phyloP scores from a whole-genome alignment of 1,140 invertebrate genomes.

The Pantala flavescens region DNA sequence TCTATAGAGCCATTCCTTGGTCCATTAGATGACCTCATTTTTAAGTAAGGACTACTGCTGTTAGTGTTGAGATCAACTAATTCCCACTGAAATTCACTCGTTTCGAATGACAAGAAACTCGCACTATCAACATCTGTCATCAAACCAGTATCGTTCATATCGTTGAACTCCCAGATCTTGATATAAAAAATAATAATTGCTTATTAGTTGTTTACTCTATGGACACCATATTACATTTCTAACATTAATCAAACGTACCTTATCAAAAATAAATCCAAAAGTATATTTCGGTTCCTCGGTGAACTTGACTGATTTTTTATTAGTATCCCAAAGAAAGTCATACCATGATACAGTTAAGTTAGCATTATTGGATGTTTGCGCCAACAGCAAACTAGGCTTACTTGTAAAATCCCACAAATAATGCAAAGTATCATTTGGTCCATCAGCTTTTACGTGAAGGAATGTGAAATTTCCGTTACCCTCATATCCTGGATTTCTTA shows the following conservation, averaged over 20 bases:
- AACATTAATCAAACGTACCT: constrained; percentile 32
- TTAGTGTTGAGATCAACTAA: constrained; percentile 26
- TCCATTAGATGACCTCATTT: constrained; percentile 23
- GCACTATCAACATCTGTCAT: constrained; percentile 25
- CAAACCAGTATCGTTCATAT: constrained; percentile 38
- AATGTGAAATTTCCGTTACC: constrained; percentile 30
- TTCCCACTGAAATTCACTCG: constrained; percentile 34
- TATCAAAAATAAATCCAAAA: constrained; percentile 42
- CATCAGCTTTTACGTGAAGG: constrained; percentile 39
- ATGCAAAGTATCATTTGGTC: constrained; percentile 42
- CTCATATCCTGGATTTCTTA: constrained; percentile 31
- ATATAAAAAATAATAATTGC: constrained; percentile 24
- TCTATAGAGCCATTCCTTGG: constrained; percentile 31
- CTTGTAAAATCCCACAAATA: constrained; percentile 49
- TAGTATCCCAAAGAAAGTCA: constrained; percentile 22
- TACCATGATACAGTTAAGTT: constrained; percentile 39
- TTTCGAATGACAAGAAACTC: constrained; percentile 29
- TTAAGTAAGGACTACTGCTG: background rate
- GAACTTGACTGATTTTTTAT: constrained; percentile 33
- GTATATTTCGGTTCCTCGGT: constrained; percentile 38
- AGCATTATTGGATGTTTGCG: constrained; percentile 35
- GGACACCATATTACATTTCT: too few species aligned
- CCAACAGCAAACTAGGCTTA: constrained; percentile 40
- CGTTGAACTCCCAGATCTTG: constrained; percentile 48
- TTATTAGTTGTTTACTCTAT: constrained; percentile 13